These are phyloP conservation scores for Zeus faber DNA, from an alignment of 2,113 vertebrate species.

Conservation along the genomic window DNA sequence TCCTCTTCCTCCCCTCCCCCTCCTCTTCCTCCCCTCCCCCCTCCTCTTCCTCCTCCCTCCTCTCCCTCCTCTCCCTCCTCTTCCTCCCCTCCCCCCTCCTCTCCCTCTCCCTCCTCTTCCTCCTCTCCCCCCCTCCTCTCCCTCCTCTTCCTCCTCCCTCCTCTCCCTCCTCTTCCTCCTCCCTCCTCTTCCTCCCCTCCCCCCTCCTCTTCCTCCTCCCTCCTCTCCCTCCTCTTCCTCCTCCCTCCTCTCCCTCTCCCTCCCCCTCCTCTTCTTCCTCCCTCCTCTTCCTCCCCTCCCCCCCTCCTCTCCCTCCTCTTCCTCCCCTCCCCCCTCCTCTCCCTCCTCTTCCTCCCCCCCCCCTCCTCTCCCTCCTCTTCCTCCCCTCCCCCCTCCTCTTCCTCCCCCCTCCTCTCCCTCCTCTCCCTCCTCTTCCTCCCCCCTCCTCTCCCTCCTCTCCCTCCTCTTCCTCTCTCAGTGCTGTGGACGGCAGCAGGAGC, in stretches of 20 bases:
- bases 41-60: background rate
- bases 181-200: background rate
- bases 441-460: too few species aligned
- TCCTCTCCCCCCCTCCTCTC: too few species aligned
- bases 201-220: background rate
- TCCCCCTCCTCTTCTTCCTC: background rate
- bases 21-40: background rate
- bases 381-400: background rate
- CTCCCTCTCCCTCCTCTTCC: background rate
- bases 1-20: background rate
- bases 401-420: background rate
- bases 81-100: background rate
- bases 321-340: background rate
- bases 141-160: background rate
- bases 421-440: background rate
- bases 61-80: too few species aligned
- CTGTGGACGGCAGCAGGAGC: too few species aligned
- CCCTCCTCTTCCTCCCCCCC: background rate
- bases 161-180: background rate
- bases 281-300: background rate
- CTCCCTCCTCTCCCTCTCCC: background rate
- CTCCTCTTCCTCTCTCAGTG: too few species aligned
- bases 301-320: background rate
- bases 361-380: background rate
- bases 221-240: background rate